Conservation (phyloP, 2,888 invertebrate genomes). For the Dryadula phaetusa region DNA sequence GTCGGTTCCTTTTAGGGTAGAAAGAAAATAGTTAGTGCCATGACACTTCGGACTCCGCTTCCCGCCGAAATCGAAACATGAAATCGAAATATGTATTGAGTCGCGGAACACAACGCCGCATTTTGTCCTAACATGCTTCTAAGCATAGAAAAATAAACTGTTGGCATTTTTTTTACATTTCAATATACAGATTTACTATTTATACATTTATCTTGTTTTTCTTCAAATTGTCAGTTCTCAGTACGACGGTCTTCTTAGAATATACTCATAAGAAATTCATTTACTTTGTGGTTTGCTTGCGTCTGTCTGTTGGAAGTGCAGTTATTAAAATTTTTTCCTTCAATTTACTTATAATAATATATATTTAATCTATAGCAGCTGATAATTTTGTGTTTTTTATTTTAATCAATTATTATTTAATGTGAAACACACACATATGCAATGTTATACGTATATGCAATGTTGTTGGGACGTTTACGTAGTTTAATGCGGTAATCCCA, state of each 20-base stretch:
- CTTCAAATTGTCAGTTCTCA: not conserved
- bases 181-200: not conserved
- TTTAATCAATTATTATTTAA: not conserved
- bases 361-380: constrained; percentile 3
- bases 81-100: too few relatives aligned
- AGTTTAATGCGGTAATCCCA: too few relatives aligned
- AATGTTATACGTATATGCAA: too few relatives aligned
- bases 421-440: not conserved
- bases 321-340: constrained; percentile 21
- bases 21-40: too few relatives aligned
- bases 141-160: too few relatives aligned
- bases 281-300: constrained; percentile 23
- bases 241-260: constrained; percentile 2
- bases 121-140: too few relatives aligned
- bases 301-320: not conserved
- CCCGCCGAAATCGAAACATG: too few relatives aligned
- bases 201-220: not conserved
- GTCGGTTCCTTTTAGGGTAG: too few relatives aligned
- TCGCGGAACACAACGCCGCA: too few relatives aligned
- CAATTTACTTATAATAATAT: constrained; percentile 13
- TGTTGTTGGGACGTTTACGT: too few relatives aligned
- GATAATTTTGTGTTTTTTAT: constrained; percentile 1
- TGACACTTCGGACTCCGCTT: too few relatives aligned
- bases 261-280: constrained; percentile 13
- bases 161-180: too few relatives aligned